Evolutionary conservation across 2,797 vertebrate species (phyloP).

Genomic region (Betta splendens): DNA sequence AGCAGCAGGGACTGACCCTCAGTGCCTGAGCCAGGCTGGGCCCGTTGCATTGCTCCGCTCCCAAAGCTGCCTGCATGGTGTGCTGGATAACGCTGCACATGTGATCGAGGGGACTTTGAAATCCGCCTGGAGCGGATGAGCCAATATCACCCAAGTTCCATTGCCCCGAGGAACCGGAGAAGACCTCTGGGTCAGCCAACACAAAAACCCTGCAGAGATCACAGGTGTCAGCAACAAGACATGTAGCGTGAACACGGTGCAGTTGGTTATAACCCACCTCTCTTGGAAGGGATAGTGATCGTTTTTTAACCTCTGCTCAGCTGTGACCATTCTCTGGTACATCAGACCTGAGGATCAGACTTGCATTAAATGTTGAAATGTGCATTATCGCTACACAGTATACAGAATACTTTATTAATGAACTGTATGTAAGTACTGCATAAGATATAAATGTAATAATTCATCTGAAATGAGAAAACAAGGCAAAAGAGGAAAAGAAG

Average conservation of each 20-base stretch:
- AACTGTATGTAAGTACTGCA: no score
- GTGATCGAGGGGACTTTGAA: slow-evolving; percentile 63
- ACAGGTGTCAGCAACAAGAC: not conserved
- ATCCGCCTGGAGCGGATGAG: slow-evolving; percentile 48
- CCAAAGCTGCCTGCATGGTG: slow-evolving; percentile 85
- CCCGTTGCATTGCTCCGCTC: slow-evolving; percentile 76
- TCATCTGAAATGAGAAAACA: no score
- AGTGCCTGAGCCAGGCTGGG: slow-evolving; percentile 77
- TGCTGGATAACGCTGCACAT: slow-evolving; percentile 83
- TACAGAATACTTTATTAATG: no score
- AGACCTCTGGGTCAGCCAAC: slow-evolving; percentile 89
- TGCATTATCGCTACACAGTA: no score
- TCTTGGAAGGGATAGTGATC: slow-evolving; percentile 87
- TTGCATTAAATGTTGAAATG: slow-evolving; percentile 1
- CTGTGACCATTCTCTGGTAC: slow-evolving; percentile 89
- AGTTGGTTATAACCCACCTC: slow-evolving; percentile 80
- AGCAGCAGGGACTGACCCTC: slow-evolving; percentile 77
- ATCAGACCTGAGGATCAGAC: slow-evolving; percentile 76
- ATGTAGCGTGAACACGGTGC: no score
- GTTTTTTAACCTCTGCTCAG: slow-evolving; percentile 87
- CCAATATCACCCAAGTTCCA: slow-evolving; percentile 82
- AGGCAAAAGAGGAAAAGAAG: no score
- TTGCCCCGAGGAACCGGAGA: slow-evolving; percentile 82
- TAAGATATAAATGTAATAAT: no score
- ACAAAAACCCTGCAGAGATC: slow-evolving; percentile 85